Percentiles rank a stretch among this genome's conserved stretches.
Evolutionary conservation across 2,113 vertebrate genomes (phyloP).

Genomic region (Bufo bufo): DNA sequence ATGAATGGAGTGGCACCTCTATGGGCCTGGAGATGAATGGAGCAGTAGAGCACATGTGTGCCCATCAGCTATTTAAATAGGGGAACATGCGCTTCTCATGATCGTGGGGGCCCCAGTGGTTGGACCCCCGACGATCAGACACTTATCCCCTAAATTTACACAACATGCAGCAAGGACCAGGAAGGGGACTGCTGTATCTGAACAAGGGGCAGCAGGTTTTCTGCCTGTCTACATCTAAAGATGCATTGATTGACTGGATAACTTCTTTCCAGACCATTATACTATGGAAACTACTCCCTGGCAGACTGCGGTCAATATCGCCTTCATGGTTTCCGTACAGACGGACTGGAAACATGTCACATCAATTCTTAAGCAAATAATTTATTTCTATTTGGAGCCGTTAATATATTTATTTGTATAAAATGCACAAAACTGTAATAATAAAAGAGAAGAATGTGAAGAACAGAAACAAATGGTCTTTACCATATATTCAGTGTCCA

Average conservation of each 20-base stretch:
- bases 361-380: background rate
- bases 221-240: background rate
- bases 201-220: background rate
- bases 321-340: background rate
- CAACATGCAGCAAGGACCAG: background rate
- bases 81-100: too few species aligned
- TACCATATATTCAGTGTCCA: background rate
- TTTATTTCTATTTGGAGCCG: conserved; percentile 7
- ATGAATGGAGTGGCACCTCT: too few species aligned
- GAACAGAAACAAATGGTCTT: background rate
- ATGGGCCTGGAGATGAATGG: too few species aligned
- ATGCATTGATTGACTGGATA: background rate
- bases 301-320: background rate
- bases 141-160: background rate
- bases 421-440: conserved; percentile 30
- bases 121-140: too few species aligned
- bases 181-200: background rate
- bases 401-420: conserved; percentile 40
- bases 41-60: too few species aligned
- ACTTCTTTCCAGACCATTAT: background rate
- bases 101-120: too few species aligned
- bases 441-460: conserved; percentile 41
- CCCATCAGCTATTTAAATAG: too few species aligned
- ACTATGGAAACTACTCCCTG: background rate
- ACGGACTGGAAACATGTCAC: background rate